Percentiles rank a stretch among this genome's conserved stretches.
Evolutionary conservation across 2,113 vertebrate genomes (phyloP).

Genomic region (Notothenia rossii): DNA sequence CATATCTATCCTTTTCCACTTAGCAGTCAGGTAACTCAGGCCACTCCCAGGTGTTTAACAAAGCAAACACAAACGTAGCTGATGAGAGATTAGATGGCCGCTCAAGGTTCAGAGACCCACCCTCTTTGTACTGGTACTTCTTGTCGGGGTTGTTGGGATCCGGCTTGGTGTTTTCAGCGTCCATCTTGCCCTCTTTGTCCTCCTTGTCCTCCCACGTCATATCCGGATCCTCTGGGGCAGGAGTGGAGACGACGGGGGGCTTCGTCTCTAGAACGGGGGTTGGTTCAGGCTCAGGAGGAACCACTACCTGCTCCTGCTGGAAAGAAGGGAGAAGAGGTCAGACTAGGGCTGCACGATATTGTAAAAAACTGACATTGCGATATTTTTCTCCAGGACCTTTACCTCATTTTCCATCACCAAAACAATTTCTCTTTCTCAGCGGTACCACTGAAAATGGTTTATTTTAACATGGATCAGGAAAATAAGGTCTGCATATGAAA

Average conservation of each 20-base stretch:
- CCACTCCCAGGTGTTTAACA: conserved; percentile 37
- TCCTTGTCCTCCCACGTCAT: conserved; percentile 98
- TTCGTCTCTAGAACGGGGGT: conserved; percentile 67
- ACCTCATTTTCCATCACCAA: too few relatives aligned
- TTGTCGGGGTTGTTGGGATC: conserved; percentile 79
- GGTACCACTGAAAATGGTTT: too few relatives aligned
- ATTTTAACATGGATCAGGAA: too few relatives aligned
- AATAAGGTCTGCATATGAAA: too few relatives aligned
- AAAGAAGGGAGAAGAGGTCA: background rate
- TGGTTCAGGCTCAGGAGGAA: conserved; percentile 60
- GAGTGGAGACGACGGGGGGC: conserved; percentile 68
- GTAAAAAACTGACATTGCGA: too few relatives aligned
- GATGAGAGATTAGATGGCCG: conserved; percentile 17
- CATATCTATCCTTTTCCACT: conserved; percentile 5
- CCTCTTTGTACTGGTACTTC: conserved; percentile 96
- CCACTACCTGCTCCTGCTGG: conserved; percentile 76
- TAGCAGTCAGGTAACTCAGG: background rate
- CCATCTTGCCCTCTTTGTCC: conserved; percentile 95
- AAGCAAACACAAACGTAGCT: background rate
- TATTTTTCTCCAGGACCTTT: too few relatives aligned
- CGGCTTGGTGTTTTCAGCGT: conserved; percentile 91
- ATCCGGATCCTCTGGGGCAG: conserved; percentile 87
- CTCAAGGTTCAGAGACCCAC: conserved; percentile 78
- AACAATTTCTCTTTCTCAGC: too few relatives aligned
- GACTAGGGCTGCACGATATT: too few relatives aligned